Conservation (phyloP, 2,888 invertebrate genomes). For the Melanostoma mellinum region DNA sequence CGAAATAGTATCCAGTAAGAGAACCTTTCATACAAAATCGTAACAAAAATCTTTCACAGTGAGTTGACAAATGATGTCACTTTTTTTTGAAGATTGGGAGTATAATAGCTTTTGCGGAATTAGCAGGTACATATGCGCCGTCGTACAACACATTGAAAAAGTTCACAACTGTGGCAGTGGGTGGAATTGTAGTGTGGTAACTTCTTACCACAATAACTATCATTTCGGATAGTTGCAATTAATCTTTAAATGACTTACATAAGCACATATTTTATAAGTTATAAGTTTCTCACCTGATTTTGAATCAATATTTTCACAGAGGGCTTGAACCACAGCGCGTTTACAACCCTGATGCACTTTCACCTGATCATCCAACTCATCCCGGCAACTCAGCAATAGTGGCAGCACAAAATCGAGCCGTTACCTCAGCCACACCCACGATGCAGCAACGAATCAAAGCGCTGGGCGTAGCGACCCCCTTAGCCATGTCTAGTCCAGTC, state of each 20-base stretch:
- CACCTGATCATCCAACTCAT: conserved; percentile 84
- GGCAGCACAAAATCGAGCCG: conserved; percentile 83
- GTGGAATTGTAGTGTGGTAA: no score
- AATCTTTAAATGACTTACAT: not conserved
- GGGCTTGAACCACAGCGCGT: conserved; percentile 86
- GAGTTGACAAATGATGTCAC: no score
- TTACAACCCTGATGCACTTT: conserved; percentile 85
- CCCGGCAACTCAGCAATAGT: conserved; percentile 77
- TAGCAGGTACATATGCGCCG: no score
- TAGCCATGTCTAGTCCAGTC: conserved; percentile 93
- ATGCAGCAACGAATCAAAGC: conserved; percentile 96
- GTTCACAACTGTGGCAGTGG: no score
- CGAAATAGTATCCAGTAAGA: no score
- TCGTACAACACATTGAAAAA: no score
- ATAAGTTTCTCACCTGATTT: conserved; percentile 1
- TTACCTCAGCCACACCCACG: conserved; percentile 87
- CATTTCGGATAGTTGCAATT: not conserved
- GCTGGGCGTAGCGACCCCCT: conserved; percentile 93
- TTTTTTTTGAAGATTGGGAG: no score
- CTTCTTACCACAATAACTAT: no score
- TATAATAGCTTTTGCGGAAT: no score
- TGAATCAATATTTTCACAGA: conserved; percentile 77
- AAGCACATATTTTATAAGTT: not conserved
- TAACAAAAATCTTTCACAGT: no score
- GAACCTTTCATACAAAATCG: no score